These are phyloP conservation scores for Gryllus longicercus DNA, from an alignment of 2,888 invertebrate genomes.

Conservation along the genomic window DNA sequence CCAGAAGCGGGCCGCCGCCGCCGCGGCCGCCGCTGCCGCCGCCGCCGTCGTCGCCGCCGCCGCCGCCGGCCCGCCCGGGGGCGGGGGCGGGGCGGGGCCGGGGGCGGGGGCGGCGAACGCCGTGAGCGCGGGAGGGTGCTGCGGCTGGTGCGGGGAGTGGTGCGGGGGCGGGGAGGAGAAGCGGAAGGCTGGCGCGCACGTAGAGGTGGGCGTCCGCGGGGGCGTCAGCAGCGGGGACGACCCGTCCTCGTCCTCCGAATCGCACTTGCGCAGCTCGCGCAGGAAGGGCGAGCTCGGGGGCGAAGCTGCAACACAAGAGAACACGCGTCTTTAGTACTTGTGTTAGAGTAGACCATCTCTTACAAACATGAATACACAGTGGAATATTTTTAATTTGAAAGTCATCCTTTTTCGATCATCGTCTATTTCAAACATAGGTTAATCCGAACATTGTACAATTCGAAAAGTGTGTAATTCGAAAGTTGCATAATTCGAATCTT, in stretches of 20 bases:
- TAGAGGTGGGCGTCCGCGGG: slow-evolving; percentile 64
- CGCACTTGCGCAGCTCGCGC: background rate
- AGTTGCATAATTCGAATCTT: too few species aligned
- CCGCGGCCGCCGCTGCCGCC: slow-evolving; percentile 30
- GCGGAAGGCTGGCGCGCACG: slow-evolving; percentile 39
- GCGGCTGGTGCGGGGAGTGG: slow-evolving; percentile 36
- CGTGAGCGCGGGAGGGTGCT: slow-evolving; percentile 53
- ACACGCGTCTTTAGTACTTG: too few species aligned
- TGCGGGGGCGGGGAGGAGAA: slow-evolving; percentile 26
- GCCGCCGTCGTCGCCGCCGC: slow-evolving; percentile 34
- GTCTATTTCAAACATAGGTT: too few species aligned
- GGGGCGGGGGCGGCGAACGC: slow-evolving; percentile 44
- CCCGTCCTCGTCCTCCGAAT: slow-evolving; percentile 29
- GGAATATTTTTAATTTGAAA: too few species aligned
- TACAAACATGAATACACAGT: too few species aligned
- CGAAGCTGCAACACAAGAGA: too few species aligned
- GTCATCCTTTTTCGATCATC: too few species aligned
- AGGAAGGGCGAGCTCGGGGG: background rate
- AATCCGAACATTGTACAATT: too few species aligned
- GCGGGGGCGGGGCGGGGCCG: background rate
- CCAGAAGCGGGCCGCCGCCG: background rate
- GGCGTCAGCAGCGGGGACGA: slow-evolving; percentile 61
- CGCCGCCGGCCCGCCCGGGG: slow-evolving; percentile 27
- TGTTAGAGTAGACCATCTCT: too few species aligned
- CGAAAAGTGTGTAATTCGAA: too few species aligned